Percentiles rank a stretch among this genome's conserved stretches.
These are phyloP conservation scores for Antheraea yamamai DNA, from an alignment of 2,888 invertebrate species.

Conservation along the genomic window DNA sequence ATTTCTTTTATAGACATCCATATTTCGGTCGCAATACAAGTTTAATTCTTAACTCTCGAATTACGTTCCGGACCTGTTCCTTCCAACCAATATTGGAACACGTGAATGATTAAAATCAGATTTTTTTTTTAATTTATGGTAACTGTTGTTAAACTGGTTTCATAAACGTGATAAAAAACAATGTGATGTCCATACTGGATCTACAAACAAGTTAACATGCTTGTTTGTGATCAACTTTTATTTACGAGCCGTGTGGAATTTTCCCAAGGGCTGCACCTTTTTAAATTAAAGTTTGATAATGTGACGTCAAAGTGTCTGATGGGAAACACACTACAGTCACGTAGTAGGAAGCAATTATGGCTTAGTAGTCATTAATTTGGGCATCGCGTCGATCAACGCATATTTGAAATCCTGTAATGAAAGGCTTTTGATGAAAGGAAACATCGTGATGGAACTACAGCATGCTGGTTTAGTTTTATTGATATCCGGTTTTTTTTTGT, in stretches of 20 bases:
- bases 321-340: too few relatives aligned
- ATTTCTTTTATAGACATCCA: neutral
- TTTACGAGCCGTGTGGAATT: neutral
- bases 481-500: too few relatives aligned
- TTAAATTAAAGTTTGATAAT: too few relatives aligned
- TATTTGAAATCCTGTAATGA: too few relatives aligned
- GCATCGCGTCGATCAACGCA: too few relatives aligned
- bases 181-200: neutral
- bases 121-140: neutral
- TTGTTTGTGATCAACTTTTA: neutral
- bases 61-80: neutral
- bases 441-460: too few relatives aligned
- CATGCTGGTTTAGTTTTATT: too few relatives aligned
- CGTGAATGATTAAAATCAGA: neutral
- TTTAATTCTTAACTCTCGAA: neutral
- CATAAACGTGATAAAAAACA: neutral
- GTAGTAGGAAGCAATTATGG: too few relatives aligned
- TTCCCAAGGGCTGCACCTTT: too few relatives aligned
- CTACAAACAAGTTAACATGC: neutral
- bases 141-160: neutral
- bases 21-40: neutral
- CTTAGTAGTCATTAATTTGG: too few relatives aligned
- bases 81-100: neutral
- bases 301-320: too few relatives aligned
- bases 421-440: too few relatives aligned